A percentile compares a stretch with the other conserved stretches of the same genome.
Evolutionary conservation across 2,797 vertebrate species (phyloP).

Genomic region (Crocodylus rhombifer): DNA sequence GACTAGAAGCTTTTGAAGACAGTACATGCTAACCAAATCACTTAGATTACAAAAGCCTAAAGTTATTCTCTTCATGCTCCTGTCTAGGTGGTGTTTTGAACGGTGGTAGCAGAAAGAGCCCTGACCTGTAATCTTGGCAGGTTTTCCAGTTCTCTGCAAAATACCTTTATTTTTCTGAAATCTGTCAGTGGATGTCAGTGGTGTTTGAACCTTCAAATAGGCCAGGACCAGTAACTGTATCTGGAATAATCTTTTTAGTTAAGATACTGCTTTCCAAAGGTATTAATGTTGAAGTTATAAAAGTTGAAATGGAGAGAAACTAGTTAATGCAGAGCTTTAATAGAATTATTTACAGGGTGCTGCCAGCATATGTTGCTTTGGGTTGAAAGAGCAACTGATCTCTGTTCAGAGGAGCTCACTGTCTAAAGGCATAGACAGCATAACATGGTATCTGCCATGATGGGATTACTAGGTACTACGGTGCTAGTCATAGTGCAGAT

Average conservation of each 20-base stretch:
- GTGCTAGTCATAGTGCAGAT: background rate
- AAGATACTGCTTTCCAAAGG: background rate
- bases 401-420: background rate
- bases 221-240: background rate
- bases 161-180: too few relatives aligned
- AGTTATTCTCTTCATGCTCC: background rate
- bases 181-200: background rate
- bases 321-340: background rate
- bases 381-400: accelerated
- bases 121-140: background rate
- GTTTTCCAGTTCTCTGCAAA: background rate
- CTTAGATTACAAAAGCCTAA: background rate
- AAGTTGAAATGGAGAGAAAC: background rate
- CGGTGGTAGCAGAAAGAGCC: background rate
- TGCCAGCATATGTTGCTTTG: accelerated
- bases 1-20: background rate
- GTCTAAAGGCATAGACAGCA: background rate
- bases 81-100: background rate
- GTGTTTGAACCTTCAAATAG: background rate
- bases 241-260: background rate
- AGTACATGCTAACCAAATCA: background rate
- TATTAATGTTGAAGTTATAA: background rate
- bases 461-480: too few relatives aligned
- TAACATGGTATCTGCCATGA: background rate
- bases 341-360: background rate